Percentiles rank a stretch among this genome's conserved stretches.
These are phyloP conservation scores for Microcebus murinus DNA, from an alignment of 2,113 vertebrate species.

Conservation along the genomic window DNA sequence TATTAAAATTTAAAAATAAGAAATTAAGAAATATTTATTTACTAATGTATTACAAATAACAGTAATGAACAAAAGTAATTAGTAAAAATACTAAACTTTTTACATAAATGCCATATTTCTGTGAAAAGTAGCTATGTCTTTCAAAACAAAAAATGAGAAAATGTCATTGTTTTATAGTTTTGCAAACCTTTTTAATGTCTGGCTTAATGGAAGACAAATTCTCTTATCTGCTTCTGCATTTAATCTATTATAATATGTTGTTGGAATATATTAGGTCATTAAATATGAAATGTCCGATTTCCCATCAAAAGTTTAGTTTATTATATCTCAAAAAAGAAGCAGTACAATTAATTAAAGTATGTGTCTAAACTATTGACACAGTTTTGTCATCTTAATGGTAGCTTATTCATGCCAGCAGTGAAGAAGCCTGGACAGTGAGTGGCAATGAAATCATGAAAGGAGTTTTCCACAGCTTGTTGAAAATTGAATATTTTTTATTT, in stretches of 20 bases:
- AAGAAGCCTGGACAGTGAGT: no score
- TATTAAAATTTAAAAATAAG: not conserved
- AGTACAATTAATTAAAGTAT: no score
- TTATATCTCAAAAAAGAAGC: no score
- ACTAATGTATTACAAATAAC: not conserved
- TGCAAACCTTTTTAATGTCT: not conserved
- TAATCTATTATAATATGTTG: not conserved
- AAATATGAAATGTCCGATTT: no score
- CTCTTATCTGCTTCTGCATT: not conserved
- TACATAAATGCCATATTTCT: not conserved
- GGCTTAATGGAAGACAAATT: not conserved
- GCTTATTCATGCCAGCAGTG: no score
- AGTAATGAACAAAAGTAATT: not conserved
- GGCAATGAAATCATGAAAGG: no score
- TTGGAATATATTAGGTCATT: not conserved
- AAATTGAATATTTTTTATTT: no score
- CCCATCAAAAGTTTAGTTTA: no score
- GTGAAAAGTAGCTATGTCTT: constrained; percentile 24
- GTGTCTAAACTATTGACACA: no score
- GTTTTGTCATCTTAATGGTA: no score
- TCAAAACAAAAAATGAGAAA: not conserved
- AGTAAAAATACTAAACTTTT: not conserved
- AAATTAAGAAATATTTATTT: not conserved
- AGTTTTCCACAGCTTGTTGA: no score
- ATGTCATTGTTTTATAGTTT: not conserved